Evolutionary conservation across 2,888 invertebrate genomes (phyloP).

Genomic region (Cantharis flavilabris): DNA sequence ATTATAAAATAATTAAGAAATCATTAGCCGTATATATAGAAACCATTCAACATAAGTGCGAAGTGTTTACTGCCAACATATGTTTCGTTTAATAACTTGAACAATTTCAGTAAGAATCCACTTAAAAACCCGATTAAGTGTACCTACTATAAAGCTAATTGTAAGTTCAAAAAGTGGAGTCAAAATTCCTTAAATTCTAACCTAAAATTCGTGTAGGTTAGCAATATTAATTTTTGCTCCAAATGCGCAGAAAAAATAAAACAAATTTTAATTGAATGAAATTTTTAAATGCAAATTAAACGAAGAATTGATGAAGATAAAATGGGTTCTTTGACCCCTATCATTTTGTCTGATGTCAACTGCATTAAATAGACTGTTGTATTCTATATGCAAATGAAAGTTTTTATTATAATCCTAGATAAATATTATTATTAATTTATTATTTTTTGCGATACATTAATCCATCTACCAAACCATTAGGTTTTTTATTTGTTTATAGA

Average conservation of each 20-base stretch:
- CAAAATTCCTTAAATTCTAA: not conserved
- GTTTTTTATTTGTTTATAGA: not conserved
- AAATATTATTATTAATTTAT: not conserved
- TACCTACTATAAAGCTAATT: not conserved
- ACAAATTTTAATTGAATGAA: not conserved
- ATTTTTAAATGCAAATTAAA: constrained; percentile 19
- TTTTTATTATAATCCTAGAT: not conserved
- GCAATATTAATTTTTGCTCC: not conserved
- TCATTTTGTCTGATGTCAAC: constrained; percentile 17
- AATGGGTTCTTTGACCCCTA: constrained; percentile 17
- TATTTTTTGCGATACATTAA: constrained; percentile 7
- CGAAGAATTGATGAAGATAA: constrained; percentile 2
- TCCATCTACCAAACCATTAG: not conserved
- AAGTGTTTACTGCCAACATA: not conserved
- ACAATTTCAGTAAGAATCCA: not conserved
- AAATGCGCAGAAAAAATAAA: not conserved
- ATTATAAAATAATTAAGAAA: not conserved
- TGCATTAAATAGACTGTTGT: constrained; percentile 18
- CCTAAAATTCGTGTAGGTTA: not conserved
- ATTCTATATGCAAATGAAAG: not conserved
- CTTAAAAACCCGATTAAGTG: not conserved
- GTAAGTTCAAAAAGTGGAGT: not conserved
- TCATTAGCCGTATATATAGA: not conserved
- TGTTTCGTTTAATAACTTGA: not conserved
- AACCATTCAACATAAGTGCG: not conserved